phyloP scores from a whole-genome alignment of 1,140 invertebrate species.

The Nomia melanderi region DNA sequence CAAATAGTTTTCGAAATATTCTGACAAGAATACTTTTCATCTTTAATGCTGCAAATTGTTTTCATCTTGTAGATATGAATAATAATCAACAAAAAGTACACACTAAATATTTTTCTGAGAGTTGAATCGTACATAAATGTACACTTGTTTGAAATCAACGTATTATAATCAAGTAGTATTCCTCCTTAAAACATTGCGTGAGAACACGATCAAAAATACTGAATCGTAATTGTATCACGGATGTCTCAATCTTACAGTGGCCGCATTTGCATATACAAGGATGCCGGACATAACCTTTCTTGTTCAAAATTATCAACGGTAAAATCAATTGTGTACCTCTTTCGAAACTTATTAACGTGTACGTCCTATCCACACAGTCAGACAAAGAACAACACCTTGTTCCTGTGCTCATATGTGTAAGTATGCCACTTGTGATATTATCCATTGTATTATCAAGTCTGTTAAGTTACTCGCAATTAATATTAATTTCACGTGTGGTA shows the following conservation, averaged over 20 bases:
- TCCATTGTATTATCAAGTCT: background rate
- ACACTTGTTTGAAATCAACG: too few relatives aligned
- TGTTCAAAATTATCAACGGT: background rate
- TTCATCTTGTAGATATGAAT: too few relatives aligned
- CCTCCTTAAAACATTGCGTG: background rate
- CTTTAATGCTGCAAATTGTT: too few relatives aligned
- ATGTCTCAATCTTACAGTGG: slow-evolving; percentile 9
- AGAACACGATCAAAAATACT: background rate
- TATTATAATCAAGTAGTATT: background rate
- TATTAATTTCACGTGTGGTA: too few relatives aligned
- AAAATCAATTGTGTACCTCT: background rate
- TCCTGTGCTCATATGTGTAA: background rate
- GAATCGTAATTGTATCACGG: background rate
- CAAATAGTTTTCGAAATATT: too few relatives aligned
- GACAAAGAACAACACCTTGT: background rate
- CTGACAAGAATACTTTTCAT: too few relatives aligned
- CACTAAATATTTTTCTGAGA: too few relatives aligned
- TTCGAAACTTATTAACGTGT: background rate
- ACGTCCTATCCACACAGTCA: background rate
- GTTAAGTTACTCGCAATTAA: too few relatives aligned
- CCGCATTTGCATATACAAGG: slow-evolving; percentile 8
- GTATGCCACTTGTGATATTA: background rate
- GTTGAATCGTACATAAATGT: too few relatives aligned
- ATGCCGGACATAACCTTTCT: slow-evolving; percentile 7
- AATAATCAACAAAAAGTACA: too few relatives aligned